Percentiles rank a stretch among this genome's conserved stretches.
Conservation (phyloP, 2,113 vertebrate species). For the Ia io region DNA sequence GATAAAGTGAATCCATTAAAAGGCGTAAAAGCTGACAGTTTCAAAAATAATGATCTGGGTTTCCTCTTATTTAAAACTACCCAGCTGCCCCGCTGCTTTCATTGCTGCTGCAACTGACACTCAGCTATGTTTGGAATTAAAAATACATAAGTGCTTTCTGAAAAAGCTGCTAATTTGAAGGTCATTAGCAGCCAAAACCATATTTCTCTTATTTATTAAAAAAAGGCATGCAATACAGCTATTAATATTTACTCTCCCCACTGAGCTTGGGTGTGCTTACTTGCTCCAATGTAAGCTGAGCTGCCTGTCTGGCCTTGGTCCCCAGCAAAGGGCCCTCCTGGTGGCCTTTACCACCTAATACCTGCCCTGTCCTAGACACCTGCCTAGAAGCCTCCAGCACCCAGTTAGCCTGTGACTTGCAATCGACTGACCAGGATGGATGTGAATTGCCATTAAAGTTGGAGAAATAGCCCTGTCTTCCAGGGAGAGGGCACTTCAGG, state of each 20-base stretch:
- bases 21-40: constrained; percentile 73
- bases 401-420: background rate
- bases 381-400: background rate
- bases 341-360: constrained; percentile 53
- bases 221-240: constrained; percentile 67
- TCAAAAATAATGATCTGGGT: constrained; percentile 78
- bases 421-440: background rate
- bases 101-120: constrained; percentile 77
- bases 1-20: constrained; percentile 68
- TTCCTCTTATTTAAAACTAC: constrained; percentile 84
- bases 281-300: background rate
- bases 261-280: background rate
- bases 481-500: background rate
- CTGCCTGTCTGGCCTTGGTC: constrained; percentile 32
- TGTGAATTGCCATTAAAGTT: background rate
- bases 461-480: background rate
- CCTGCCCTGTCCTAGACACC: constrained; percentile 48
- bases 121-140: constrained; percentile 84
- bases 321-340: background rate
- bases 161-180: constrained; percentile 87
- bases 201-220: constrained; percentile 76
- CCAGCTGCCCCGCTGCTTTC: constrained; percentile 81
- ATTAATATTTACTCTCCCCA: constrained; percentile 69
- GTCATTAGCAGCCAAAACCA: constrained; percentile 83
- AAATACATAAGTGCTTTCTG: constrained; percentile 85